phyloP scores from a whole-genome alignment of 2,797 vertebrate species.

The Pelobates cultripes region DNA sequence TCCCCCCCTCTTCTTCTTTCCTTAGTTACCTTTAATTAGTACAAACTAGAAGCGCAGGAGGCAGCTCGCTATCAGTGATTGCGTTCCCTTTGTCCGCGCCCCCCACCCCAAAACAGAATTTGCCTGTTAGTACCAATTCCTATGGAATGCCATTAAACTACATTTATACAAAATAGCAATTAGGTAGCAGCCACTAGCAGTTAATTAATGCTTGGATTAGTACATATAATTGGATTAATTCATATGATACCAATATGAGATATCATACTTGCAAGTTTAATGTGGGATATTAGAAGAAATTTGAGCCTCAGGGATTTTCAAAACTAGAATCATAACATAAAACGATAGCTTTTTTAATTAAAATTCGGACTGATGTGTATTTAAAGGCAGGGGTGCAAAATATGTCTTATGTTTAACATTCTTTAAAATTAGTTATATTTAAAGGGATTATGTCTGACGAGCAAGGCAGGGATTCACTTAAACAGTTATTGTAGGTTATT shows the following conservation, averaged over 20 bases:
- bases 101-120: background rate
- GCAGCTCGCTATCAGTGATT: constrained; percentile 26
- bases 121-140: background rate
- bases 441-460: too few species aligned
- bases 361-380: too few species aligned
- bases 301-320: too few species aligned
- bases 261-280: too few species aligned
- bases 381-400: too few species aligned
- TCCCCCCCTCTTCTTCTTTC: constrained; percentile 35
- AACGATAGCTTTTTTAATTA: too few species aligned
- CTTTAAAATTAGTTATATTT: too few species aligned
- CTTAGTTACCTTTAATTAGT: constrained; percentile 53
- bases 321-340: too few species aligned
- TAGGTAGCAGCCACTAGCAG: background rate
- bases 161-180: background rate
- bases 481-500: too few species aligned
- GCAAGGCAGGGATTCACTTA: too few species aligned
- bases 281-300: too few species aligned
- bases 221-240: background rate
- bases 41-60: constrained; percentile 39
- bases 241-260: background rate
- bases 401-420: too few species aligned
- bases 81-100: background rate
- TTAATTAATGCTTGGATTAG: background rate
- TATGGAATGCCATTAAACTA: background rate